Base-by-base conservation (phyloP, 2,797 vertebrate genomes). In the Acanthurus tractus region DNA sequence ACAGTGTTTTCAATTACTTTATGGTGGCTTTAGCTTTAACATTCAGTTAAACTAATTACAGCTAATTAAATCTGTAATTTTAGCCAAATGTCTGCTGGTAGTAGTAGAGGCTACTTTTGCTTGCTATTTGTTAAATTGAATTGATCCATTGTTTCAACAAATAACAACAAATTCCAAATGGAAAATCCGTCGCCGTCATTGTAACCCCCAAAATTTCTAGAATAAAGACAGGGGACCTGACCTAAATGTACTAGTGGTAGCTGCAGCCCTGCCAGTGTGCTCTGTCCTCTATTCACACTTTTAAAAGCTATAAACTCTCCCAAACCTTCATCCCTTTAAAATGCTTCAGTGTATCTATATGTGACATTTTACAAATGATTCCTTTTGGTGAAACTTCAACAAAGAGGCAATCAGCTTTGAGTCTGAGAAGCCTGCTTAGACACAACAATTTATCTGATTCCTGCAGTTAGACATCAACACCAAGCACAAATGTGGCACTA, bases 401-500 rank as follows among this genome's bases (percentile, higher is more conserved):
- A 0, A 54, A 9, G 1, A 20, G 4, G 1, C 36, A 14, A 57
- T 25, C 52, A 20, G 50, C 59, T 23, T 13, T 58, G 34, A 63
- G 38, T 45, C 17, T 22, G 7, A 0, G 36, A 44, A 44, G 42
- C 38, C 65, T 46, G 29, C 50, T 14, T 23, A 13, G 2, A 69
- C 38, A 4, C 52, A 20, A 44, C 12, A 44, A 25, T 49, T 25
- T 42, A 55, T 59, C 20, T 48, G 63, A 63, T 17, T 17, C 50
- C 22, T 29, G 0, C 5, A 36, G 48, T 50, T 20, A 40, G 63
- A 22, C 13, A 9, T 54, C 25, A 71, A 70, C 8, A 7, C 1
- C 14, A 57, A 45, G n/a, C 23, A n/a, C 14, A 53, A 7, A 18
- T 9, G 59, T 50, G 66, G 13, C 9, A 62, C 45, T 58, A 95